Percentiles rank a stretch among this genome's conserved stretches.
These are phyloP conservation scores for Gavia stellata DNA, from an alignment of 2,113 vertebrate species.

Conservation along the genomic window DNA sequence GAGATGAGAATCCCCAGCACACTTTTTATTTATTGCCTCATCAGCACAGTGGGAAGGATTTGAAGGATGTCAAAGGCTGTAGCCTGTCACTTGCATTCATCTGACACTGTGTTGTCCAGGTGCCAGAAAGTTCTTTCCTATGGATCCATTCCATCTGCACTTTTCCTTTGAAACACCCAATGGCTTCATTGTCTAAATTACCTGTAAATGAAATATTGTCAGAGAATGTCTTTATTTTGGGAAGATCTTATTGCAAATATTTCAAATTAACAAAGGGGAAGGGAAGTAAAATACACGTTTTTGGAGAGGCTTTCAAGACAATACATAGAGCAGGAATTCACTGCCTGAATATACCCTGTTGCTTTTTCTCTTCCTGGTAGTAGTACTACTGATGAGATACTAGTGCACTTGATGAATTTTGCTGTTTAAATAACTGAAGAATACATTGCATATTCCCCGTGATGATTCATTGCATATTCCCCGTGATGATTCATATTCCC, in stretches of 20 bases:
- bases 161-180: neutral
- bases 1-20: neutral
- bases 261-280: neutral
- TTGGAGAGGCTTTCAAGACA: neutral
- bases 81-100: neutral
- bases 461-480: neutral
- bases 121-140: neutral
- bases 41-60: neutral
- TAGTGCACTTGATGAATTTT: neutral
- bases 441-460: neutral
- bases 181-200: neutral
- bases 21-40: neutral
- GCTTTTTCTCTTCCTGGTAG: neutral
- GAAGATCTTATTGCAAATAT: neutral
- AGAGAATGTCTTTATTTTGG: neutral
- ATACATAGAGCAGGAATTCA: neutral
- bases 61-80: neutral
- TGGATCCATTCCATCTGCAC: neutral
- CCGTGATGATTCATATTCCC: neutral
- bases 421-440: neutral
- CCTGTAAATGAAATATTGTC: neutral
- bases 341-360: neutral
- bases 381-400: neutral
- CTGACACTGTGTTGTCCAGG: neutral
- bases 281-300: neutral